Conservation (phyloP, 2,888 invertebrate genomes). For the Gnatocerus cornutus region DNA sequence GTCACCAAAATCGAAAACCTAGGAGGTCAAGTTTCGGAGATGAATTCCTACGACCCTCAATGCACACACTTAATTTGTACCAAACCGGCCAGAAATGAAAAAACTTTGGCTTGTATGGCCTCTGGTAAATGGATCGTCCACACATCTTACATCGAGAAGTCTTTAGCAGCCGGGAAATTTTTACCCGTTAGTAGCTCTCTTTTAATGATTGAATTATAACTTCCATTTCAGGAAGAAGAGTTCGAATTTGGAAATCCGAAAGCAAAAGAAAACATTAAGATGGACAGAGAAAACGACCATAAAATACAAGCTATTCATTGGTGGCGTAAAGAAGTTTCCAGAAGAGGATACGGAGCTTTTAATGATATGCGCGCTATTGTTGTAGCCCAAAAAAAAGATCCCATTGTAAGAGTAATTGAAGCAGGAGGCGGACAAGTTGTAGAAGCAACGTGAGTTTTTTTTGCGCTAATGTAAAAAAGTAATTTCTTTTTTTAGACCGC, state of each 20-base stretch:
- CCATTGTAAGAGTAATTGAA: constrained; percentile 80
- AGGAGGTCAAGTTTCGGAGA: constrained; percentile 79
- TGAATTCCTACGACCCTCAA: constrained; percentile 74
- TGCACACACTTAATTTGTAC: constrained; percentile 87
- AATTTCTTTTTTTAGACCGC: constrained; percentile 71
- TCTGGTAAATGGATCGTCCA: constrained; percentile 94
- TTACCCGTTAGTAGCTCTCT: constrained; percentile 73
- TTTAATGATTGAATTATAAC: constrained; percentile 10
- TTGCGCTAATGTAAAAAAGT: constrained; percentile 18
- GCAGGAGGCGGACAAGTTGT: constrained; percentile 86
- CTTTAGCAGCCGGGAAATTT: constrained; percentile 76
- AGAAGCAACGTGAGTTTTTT: constrained; percentile 72
- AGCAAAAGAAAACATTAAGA: constrained; percentile 72
- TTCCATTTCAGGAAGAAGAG: constrained; percentile 79
- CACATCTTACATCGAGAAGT: constrained; percentile 82
- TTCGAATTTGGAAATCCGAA: constrained; percentile 90
- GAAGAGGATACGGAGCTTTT: constrained; percentile 70
- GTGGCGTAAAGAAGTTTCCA: constrained; percentile 79
- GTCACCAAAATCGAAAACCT: constrained; percentile 60
- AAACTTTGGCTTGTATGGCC: constrained; percentile 89
- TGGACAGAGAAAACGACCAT: constrained; percentile 69
- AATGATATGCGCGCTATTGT: constrained; percentile 75
- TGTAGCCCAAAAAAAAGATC: constrained; percentile 75
- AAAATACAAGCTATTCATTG: constrained; percentile 76
- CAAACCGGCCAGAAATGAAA: constrained; percentile 87